Evolutionary conservation across 2,797 vertebrate genomes (phyloP).

Genomic region (Tolypeutes matacus): DNA sequence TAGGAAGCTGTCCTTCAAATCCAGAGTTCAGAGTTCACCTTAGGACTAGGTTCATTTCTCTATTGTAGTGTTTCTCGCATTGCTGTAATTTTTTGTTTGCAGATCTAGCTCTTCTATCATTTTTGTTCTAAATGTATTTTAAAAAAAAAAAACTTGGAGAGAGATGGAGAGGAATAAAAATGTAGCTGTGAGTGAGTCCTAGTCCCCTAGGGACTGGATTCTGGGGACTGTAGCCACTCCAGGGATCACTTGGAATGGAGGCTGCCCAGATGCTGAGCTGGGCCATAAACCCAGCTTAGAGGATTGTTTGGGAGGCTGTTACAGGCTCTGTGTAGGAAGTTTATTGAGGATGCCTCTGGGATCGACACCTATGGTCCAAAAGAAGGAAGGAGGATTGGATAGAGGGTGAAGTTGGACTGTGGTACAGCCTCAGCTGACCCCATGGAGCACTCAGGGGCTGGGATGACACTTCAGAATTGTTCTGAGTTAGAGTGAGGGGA

Average conservation of each 20-base stretch:
- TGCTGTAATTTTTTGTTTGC: slow-evolving; percentile 33
- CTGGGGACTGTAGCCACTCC: slow-evolving; percentile 11
- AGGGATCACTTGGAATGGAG: slow-evolving; percentile 53
- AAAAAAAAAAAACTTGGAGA: slow-evolving; percentile 41
- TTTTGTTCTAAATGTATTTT: slow-evolving; percentile 56
- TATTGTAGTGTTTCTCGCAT: background rate
- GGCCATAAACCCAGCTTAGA: background rate
- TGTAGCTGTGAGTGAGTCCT: slow-evolving; percentile 46
- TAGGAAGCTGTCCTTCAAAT: slow-evolving; percentile 41
- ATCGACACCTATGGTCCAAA: slow-evolving; percentile 23
- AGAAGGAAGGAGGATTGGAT: slow-evolving; percentile 2
- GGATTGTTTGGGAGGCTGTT: background rate
- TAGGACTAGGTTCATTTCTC: background rate
- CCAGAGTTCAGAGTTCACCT: background rate
- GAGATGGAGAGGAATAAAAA: background rate
- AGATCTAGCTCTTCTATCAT: background rate
- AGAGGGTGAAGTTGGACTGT: background rate
- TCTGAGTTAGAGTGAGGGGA: background rate
- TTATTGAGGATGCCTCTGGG: background rate
- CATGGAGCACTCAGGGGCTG: background rate
- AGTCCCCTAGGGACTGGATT: slow-evolving; percentile 9
- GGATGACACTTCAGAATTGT: slow-evolving; percentile 18
- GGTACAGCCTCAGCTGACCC: background rate
- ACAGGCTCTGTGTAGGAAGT: background rate
- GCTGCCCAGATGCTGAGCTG: slow-evolving; percentile 45